Evolutionary conservation across 2,113 vertebrate genomes (phyloP).

Genomic region (Edolisoma coerulescens): DNA sequence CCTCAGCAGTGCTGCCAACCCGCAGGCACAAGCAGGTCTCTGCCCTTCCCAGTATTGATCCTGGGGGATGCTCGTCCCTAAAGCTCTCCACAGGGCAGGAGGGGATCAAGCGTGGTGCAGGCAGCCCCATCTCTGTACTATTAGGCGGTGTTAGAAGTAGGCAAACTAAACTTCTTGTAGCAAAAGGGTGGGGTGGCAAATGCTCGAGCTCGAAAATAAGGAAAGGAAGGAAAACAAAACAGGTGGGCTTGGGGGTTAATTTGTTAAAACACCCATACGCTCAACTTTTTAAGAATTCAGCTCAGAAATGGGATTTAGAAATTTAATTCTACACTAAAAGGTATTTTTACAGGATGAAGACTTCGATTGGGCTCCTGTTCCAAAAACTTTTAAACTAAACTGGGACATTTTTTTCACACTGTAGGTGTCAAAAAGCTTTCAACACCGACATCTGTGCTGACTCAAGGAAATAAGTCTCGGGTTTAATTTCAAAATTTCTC

Average conservation of each 20-base stretch:
- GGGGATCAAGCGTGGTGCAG: accelerated
- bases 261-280: not conserved
- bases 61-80: not conserved
- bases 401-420: not conserved
- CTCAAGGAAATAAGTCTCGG: not conserved
- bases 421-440: not conserved
- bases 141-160: not conserved
- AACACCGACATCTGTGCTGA: not conserved
- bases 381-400: not conserved
- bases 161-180: not conserved
- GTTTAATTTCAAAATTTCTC: not conserved
- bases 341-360: not conserved
- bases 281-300: not conserved
- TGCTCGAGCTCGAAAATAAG: not conserved
- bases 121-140: not conserved
- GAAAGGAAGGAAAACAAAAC: not conserved
- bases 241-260: not conserved
- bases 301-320: not conserved
- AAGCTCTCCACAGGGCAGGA: not conserved
- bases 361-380: not conserved
- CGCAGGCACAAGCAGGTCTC: accelerated
- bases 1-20: accelerated
- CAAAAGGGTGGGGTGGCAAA: not conserved
- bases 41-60: accelerated
- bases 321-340: not conserved